phyloP scores from a whole-genome alignment of 2,113 vertebrate genomes.

The Caranx melampygus region DNA sequence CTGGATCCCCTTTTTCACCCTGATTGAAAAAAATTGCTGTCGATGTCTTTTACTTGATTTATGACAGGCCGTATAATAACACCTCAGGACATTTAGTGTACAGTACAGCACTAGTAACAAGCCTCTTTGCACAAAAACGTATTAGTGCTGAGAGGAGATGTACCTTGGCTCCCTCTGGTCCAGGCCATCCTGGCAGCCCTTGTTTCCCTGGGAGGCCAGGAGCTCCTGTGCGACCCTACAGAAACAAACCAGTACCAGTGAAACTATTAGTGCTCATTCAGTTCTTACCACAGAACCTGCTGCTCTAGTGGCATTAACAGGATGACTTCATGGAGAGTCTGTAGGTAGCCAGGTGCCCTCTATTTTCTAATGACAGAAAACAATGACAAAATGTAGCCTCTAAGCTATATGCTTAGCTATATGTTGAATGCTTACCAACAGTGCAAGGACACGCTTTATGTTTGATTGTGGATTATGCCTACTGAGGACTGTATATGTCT shows the following conservation, averaged over 20 bases:
- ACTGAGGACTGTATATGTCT: no score
- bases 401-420: neutral
- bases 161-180: slow-evolving; percentile 89
- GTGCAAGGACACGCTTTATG: no score
- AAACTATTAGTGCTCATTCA: neutral
- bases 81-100: neutral
- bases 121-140: neutral
- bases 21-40: slow-evolving; percentile 51
- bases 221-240: slow-evolving; percentile 91
- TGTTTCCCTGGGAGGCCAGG: slow-evolving; percentile 91
- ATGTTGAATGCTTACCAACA: no score
- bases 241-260: slow-evolving; percentile 2
- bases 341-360: neutral
- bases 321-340: neutral
- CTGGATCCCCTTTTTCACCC: slow-evolving; percentile 96
- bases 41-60: neutral
- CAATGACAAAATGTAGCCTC: neutral
- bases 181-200: slow-evolving; percentile 88
- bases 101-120: neutral
- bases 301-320: neutral
- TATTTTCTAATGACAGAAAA: slow-evolving; percentile 11
- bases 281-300: neutral
- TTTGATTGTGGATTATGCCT: no score
- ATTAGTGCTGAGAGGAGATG: slow-evolving; percentile 2
- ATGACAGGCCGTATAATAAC: no score